Evolutionary conservation across 2,888 invertebrate species (phyloP).

Genomic region (Noctua pronuba): DNA sequence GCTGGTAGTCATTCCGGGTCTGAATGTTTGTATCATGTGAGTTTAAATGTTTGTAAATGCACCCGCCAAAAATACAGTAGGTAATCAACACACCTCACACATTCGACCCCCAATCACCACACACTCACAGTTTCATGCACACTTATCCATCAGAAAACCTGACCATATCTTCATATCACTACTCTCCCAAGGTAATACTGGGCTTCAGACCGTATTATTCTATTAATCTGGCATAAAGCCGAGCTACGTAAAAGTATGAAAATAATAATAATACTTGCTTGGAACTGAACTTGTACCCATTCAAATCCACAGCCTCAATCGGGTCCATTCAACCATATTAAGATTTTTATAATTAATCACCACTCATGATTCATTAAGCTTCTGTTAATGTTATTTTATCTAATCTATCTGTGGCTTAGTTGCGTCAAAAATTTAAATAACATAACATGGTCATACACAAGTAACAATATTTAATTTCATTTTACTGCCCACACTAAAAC

Average conservation of each 20-base stretch:
- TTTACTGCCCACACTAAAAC: background rate
- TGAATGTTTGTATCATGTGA: background rate
- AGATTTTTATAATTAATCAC: slow-evolving; percentile 17
- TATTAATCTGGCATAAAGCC: background rate
- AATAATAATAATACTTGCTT: background rate
- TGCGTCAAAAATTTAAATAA: slow-evolving; percentile 6
- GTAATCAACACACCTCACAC: background rate
- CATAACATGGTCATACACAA: background rate
- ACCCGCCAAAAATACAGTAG: background rate
- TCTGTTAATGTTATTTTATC: background rate
- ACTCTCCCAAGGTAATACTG: background rate
- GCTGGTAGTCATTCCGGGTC: background rate
- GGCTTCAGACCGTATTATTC: background rate
- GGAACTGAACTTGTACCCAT: background rate
- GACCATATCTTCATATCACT: background rate
- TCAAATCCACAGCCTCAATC: background rate
- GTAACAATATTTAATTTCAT: background rate
- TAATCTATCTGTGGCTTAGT: slow-evolving; percentile 11
- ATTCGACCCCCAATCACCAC: background rate
- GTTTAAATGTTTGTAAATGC: background rate
- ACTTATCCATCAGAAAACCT: background rate
- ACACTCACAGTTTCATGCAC: background rate
- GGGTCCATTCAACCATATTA: background rate
- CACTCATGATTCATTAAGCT: slow-evolving; percentile 6
- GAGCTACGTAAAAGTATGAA: background rate